Evolutionary conservation across 2,797 vertebrate species (phyloP).

Genomic region (Paratrypauchen microcephalus): DNA sequence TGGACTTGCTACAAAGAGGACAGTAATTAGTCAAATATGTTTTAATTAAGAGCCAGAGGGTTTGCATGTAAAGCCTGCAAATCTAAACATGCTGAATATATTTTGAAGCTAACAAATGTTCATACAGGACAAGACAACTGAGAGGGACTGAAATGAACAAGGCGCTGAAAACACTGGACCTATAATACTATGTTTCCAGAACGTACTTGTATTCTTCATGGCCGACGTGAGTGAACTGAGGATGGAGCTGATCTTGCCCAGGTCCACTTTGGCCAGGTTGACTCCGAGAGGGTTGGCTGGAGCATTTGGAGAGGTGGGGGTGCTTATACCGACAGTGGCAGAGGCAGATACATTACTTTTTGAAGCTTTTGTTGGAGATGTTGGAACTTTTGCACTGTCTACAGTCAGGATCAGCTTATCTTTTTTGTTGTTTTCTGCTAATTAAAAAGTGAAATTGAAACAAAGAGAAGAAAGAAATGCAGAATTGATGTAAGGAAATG

Average conservation of each 20-base stretch:
- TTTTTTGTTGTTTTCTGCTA: constrained; percentile 85
- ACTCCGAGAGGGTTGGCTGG: constrained; percentile 70
- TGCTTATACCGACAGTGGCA: constrained; percentile 41
- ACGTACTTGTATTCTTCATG: constrained; percentile 95
- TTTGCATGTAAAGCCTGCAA: background rate
- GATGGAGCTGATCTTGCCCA: constrained; percentile 98
- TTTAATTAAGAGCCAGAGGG: background rate
- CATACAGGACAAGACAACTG: background rate
- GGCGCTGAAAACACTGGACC: background rate
- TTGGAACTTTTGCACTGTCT: constrained; percentile 57
- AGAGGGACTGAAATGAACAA: too few species aligned
- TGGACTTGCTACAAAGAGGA: constrained; percentile 83
- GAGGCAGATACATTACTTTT: constrained; percentile 48
- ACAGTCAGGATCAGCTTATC: constrained; percentile 69
- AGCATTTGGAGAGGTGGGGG: constrained; percentile 42
- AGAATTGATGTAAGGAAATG: background rate
- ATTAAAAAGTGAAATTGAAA: constrained; percentile 8
- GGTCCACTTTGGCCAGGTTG: constrained; percentile 94
- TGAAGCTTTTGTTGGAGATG: constrained; percentile 51
- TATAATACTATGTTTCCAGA: constrained; percentile 3
- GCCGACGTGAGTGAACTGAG: constrained; percentile 93
- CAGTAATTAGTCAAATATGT: background rate
- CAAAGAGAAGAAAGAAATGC: background rate
- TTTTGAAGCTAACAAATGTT: background rate
- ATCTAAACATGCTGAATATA: background rate